phyloP scores from a whole-genome alignment of 2,888 invertebrate species.

The Colletes collaris region DNA sequence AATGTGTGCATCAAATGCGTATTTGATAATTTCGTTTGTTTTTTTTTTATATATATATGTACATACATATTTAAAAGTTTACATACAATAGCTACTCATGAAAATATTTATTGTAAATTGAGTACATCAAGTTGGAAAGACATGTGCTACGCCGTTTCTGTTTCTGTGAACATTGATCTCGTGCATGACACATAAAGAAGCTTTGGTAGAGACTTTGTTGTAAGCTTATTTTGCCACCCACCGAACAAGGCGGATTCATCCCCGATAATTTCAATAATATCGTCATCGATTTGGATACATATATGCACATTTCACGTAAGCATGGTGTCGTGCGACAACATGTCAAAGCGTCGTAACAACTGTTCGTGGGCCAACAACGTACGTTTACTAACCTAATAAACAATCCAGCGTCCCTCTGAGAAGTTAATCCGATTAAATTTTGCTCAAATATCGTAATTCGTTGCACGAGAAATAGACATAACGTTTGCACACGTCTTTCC shows the following conservation, averaged over 20 bases:
- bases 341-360: conserved; percentile 63
- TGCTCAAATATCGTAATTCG: conserved; percentile 32
- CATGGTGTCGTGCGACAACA: conserved; percentile 58
- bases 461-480: conserved; percentile 63
- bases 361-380: conserved; percentile 51
- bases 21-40: conserved; percentile 3
- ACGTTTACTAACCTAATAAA: conserved; percentile 75
- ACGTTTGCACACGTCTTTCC: conserved; percentile 81
- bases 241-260: background rate
- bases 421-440: conserved; percentile 66
- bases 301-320: conserved; percentile 47
- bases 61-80: conserved; percentile 3
- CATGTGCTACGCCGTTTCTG: conserved; percentile 75
- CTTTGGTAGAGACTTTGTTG: conserved; percentile 41
- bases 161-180: conserved; percentile 75
- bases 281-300: conserved; percentile 4
- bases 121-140: conserved; percentile 79
- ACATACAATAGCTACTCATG: background rate
- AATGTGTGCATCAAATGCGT: background rate
- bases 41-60: background rate
- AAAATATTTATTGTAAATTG: conserved; percentile 27
- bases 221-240: conserved; percentile 8
- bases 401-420: conserved; percentile 68
- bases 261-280: no score
- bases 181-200: conserved; percentile 76